phyloP scores from a whole-genome alignment of 1,140 invertebrate species.

The Rhagoletis zephyria region DNA sequence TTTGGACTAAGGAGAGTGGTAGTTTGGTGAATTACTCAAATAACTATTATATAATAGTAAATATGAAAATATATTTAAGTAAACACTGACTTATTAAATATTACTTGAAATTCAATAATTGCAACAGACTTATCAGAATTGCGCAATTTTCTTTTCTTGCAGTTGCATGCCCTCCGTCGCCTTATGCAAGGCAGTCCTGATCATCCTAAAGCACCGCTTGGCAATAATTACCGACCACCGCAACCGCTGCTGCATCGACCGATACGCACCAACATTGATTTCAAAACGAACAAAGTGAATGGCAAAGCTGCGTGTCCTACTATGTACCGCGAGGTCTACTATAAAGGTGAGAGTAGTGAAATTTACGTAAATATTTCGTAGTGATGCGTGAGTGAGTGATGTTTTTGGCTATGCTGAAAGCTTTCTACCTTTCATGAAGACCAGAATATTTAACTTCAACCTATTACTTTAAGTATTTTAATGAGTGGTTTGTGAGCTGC shows the following conservation, averaged over 20 bases:
- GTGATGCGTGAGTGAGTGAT: too few relatives aligned
- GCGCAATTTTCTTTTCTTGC: conserved; percentile 66
- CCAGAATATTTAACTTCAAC: too few relatives aligned
- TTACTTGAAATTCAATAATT: background rate
- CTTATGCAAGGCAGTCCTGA: conserved; percentile 90
- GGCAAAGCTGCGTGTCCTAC: conserved; percentile 88
- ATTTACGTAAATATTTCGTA: too few relatives aligned
- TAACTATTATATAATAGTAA: background rate
- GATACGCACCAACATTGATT: conserved; percentile 95
- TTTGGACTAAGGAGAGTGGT: background rate
- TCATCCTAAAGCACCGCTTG: conserved; percentile 89
- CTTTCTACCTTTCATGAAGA: too few relatives aligned
- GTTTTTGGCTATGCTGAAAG: too few relatives aligned
- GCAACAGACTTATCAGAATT: too few relatives aligned
- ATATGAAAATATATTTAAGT: background rate
- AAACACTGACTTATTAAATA: background rate
- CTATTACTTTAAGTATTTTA: too few relatives aligned
- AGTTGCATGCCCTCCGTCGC: conserved; percentile 86
- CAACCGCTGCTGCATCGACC: conserved; percentile 91
- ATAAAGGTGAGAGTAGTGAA: conserved; percentile 79
- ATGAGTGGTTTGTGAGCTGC: too few relatives aligned
- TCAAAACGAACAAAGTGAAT: conserved; percentile 82
- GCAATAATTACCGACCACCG: conserved; percentile 92
- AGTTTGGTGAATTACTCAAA: background rate
- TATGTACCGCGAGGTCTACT: conserved; percentile 89